Evolutionary conservation across 2,113 vertebrate genomes (phyloP).

Genomic region (Campylomormyrus tamandua): DNA sequence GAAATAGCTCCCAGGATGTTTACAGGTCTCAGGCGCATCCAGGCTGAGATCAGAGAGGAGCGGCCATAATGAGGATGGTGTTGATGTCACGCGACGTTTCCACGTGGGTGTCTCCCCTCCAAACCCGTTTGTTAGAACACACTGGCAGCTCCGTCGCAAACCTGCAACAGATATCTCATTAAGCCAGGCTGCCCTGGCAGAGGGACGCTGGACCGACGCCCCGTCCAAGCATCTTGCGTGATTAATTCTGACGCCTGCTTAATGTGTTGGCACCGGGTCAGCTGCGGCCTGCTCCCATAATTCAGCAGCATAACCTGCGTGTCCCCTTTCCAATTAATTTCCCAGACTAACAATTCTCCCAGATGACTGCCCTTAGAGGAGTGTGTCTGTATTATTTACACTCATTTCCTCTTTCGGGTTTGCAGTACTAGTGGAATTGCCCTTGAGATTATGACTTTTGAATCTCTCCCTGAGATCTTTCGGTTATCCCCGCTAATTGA

Average conservation of each 20-base stretch:
- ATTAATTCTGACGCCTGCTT: constrained; percentile 21
- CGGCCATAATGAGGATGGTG: not conserved
- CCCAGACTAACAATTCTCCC: constrained; percentile 13
- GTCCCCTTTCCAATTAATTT: constrained; percentile 30
- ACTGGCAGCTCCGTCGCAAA: not conserved
- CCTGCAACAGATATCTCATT: not conserved
- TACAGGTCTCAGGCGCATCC: not conserved
- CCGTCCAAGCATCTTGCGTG: not conserved
- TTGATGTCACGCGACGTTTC: not conserved
- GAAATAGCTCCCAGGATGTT: not conserved
- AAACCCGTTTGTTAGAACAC: not conserved
- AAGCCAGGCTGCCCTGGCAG: not conserved
- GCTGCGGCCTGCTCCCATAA: constrained; percentile 30
- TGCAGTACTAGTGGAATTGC: not conserved
- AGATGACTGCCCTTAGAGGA: not conserved
- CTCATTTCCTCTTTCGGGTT: not conserved
- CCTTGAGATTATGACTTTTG: not conserved
- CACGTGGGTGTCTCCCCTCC: not conserved
- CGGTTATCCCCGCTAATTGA: not conserved
- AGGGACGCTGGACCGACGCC: not conserved
- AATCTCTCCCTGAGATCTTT: not conserved
- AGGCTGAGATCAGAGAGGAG: not conserved
- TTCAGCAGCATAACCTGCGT: constrained; percentile 22
- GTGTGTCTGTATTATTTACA: not conserved
- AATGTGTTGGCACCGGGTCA: constrained; percentile 18